Base-by-base conservation (phyloP, 2,113 vertebrate species). In the Holacanthus passer region DNA sequence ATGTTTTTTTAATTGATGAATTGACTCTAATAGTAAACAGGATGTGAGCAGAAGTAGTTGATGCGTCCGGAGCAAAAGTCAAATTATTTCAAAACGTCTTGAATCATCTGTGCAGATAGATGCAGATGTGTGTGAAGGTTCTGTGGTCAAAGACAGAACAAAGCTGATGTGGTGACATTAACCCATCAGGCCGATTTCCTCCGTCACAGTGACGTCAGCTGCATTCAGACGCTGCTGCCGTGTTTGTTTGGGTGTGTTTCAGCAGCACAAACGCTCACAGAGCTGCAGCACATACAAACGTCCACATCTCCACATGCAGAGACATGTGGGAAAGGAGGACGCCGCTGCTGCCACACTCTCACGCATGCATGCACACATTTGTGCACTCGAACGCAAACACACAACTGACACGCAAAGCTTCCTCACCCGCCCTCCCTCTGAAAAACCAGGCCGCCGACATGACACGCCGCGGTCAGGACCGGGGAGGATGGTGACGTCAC, bases 301-400 rank as follows among this genome's bases (percentile, higher is more conserved):
- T 16, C 2, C 45, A 48, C 45, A 3, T 31, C 35, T 29, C 59
- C 81, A 60, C 82, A 82, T 71, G 72, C 60, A 60, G 13, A 16
- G 65, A 82, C 82, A 79, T n/a, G 78, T 78, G 81, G 83, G 64
- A 9, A 24, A 14, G 20, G 4, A 59, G 50, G 52, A n/a, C 22
- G 35, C 17, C 19, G 31, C 53, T 29, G 29, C 13, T 16, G 24
- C 31, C 4, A 2, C 62, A 1, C 77, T 60, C 52, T 73, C 72
- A 27, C 53, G 45, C 83, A 76, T 78, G 73, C 87, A 74, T 52
- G 72, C 41, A 81, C 87, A 83, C 87, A 83, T 86, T 74, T 86
- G 83, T 5, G 24, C 76, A 79, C 79, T 77, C 31, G 22, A 52
- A 71, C 24, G 3, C 59, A 76, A 52, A 79, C 71, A 63, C 73